A percentile compares a stretch with the other conserved stretches of the same genome.
Conservation (phyloP, 2,797 vertebrate genomes). For the Poeciliopsis presidionis region DNA sequence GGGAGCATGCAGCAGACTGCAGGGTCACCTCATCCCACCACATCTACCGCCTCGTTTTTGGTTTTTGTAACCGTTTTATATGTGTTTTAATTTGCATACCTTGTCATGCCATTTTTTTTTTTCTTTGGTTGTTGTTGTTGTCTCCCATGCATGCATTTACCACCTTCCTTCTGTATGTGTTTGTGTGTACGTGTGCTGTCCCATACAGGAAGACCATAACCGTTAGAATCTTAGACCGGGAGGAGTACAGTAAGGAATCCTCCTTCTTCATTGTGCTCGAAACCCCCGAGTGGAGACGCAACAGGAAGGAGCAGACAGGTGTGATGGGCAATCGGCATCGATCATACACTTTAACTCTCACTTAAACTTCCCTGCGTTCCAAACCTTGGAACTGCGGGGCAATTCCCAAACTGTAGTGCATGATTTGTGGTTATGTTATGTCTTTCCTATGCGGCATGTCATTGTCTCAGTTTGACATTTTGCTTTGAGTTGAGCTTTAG, state of each 20-base stretch:
- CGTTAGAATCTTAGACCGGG: slow-evolving; percentile 97
- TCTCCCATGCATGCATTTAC: slow-evolving; percentile 75
- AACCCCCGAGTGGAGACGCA: slow-evolving; percentile 92
- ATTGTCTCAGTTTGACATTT: neutral
- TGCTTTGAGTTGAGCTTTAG: neutral
- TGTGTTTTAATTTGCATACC: slow-evolving; percentile 35
- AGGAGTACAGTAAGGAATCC: slow-evolving; percentile 99
- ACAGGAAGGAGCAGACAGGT: slow-evolving; percentile 91
- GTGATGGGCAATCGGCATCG: slow-evolving; percentile 82
- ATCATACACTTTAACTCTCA: slow-evolving; percentile 34
- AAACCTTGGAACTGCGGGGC: neutral
- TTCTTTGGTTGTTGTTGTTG: neutral
- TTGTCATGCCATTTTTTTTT: slow-evolving; percentile 45
- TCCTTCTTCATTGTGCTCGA: slow-evolving; percentile 97
- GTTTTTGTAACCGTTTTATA: slow-evolving; percentile 13
- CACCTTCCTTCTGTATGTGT: slow-evolving; percentile 75
- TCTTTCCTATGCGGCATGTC: neutral
- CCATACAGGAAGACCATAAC: slow-evolving; percentile 97
- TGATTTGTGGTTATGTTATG: neutral
- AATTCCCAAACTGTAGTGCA: neutral
- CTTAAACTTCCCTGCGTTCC: slow-evolving; percentile 20
- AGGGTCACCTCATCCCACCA: slow-evolving; percentile 62
- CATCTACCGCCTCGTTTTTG: slow-evolving; percentile 41
- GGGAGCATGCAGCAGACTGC: slow-evolving; percentile 58
- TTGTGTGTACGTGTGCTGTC: slow-evolving; percentile 84